phyloP scores from a whole-genome alignment of 2,113 vertebrate genomes.

The Pseudorectes ferrugineus region DNA sequence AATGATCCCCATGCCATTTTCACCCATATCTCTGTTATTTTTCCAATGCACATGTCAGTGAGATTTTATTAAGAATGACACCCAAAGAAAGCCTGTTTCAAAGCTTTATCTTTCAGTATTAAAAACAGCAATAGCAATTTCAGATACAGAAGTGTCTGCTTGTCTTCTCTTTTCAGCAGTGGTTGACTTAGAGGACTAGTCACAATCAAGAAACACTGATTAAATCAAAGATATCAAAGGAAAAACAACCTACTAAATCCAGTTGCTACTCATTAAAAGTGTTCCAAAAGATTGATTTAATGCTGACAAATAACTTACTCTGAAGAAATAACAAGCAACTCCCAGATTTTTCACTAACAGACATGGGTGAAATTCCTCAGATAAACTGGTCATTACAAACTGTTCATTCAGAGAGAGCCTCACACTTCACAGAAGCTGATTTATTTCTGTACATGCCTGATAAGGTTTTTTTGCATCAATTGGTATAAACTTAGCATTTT shows the following conservation, averaged over 20 bases:
- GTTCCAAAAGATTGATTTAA: neutral
- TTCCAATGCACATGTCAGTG: accelerated
- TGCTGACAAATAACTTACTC: neutral
- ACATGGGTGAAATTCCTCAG: neutral
- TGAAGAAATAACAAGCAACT: neutral
- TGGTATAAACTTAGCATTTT: neutral
- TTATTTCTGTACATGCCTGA: neutral
- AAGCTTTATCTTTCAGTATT: neutral
- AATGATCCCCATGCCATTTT: neutral
- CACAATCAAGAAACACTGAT: neutral
- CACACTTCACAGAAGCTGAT: neutral
- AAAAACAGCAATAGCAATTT: neutral
- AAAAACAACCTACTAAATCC: neutral
- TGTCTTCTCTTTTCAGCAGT: neutral
- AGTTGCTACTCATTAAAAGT: neutral
- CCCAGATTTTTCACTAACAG: neutral
- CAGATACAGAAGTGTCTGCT: neutral
- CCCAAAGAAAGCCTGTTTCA: neutral
- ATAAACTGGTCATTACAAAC: neutral
- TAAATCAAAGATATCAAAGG: neutral
- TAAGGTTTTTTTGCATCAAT: neutral
- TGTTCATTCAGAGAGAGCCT: neutral
- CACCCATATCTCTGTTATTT: neutral
- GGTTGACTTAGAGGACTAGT: neutral
- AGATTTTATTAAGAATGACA: neutral